These are phyloP conservation scores for Ornithoptera priamus DNA, from an alignment of 2,888 invertebrate species.

Conservation along the genomic window DNA sequence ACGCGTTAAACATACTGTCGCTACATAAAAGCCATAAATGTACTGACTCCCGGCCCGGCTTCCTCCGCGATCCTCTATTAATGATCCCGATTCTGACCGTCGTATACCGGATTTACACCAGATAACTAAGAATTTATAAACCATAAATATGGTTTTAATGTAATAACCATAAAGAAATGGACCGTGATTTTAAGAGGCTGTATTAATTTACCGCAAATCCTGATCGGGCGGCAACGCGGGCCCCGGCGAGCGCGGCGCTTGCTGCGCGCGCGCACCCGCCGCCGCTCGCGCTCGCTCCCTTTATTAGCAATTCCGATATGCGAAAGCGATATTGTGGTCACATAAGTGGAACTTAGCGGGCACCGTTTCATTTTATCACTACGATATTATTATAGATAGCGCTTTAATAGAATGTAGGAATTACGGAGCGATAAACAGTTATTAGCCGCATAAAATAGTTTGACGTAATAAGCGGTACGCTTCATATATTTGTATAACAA, in stretches of 20 bases:
- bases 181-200: not conserved
- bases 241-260: slow-evolving; percentile 48
- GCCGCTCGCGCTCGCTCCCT: slow-evolving; percentile 66
- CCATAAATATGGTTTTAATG: not conserved
- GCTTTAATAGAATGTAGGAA: slow-evolving; percentile 67
- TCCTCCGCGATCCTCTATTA: not conserved
- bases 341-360: slow-evolving; percentile 64
- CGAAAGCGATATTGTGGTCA: slow-evolving; percentile 70
- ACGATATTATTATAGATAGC: slow-evolving; percentile 56
- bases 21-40: not conserved
- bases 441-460: slow-evolving; percentile 64
- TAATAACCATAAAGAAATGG: not conserved
- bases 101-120: not conserved
- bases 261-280: slow-evolving; percentile 48
- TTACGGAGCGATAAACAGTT: slow-evolving; percentile 61
- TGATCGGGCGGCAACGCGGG: not conserved
- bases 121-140: not conserved
- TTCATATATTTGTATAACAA: slow-evolving; percentile 72
- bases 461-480: slow-evolving; percentile 65
- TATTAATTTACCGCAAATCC: slow-evolving; percentile 4
- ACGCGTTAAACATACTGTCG: not conserved
- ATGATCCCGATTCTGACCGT: not conserved
- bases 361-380: slow-evolving; percentile 71
- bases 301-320: slow-evolving; percentile 77
- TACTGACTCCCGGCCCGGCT: not conserved